These are phyloP conservation scores for Temnothorax curvispinosus DNA, from an alignment of 1,140 invertebrate species.

Conservation along the genomic window DNA sequence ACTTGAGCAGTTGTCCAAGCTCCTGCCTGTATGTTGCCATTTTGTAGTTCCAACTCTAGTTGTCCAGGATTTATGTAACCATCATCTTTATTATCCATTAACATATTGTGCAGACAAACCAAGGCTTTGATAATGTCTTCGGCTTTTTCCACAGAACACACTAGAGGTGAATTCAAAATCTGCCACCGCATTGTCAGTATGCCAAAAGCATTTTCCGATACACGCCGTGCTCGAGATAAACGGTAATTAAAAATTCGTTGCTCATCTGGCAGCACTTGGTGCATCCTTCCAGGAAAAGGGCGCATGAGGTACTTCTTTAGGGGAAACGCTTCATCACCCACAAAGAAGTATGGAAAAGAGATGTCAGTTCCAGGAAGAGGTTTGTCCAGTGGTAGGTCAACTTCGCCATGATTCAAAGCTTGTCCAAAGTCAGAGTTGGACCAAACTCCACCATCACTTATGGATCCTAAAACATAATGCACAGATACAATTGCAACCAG, in stretches of 20 bases:
- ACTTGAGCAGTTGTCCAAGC: background rate
- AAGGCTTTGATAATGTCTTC: background rate
- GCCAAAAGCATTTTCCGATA: no score
- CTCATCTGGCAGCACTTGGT: no score
- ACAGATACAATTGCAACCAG: background rate
- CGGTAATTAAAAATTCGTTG: no score
- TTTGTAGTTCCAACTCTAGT: background rate
- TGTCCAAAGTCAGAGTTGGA: background rate
- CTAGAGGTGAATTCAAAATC: background rate
- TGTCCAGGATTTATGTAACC: background rate
- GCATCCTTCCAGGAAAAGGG: no score
- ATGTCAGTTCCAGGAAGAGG: background rate
- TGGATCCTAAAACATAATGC: background rate
- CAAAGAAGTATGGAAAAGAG: background rate
- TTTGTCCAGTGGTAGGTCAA: background rate
- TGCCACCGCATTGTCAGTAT: background rate
- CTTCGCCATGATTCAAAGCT: background rate
- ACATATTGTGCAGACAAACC: background rate
- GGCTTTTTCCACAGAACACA: background rate
- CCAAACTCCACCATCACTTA: background rate
- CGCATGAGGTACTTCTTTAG: background rate
- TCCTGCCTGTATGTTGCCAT: slow-evolving; percentile 8
- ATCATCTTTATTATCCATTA: background rate
- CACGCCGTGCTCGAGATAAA: no score
- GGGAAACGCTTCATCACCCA: background rate